These are phyloP conservation scores for Zoanthus sansibaricus DNA, from an alignment of 92 coral and sea anemone species.

Conservation along the genomic window DNA sequence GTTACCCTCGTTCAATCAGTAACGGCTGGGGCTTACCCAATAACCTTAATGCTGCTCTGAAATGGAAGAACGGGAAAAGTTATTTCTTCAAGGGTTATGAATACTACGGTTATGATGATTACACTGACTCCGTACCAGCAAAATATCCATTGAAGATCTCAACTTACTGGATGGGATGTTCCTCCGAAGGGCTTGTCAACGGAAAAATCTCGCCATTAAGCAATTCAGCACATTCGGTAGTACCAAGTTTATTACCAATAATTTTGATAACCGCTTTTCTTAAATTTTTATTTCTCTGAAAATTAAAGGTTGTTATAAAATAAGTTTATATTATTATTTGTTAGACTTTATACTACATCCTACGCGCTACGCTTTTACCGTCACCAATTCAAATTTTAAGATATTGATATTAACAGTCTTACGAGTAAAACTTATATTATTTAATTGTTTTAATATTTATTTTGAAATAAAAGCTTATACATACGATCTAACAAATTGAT, in stretches of 20 bases:
- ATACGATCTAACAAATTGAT: too few relatives aligned
- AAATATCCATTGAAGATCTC: constrained; percentile 38
- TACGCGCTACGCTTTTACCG: too few relatives aligned
- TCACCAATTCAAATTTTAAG: too few relatives aligned
- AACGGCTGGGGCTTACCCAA: constrained; percentile 64
- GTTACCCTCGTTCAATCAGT: constrained; percentile 58
- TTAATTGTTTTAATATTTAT: too few relatives aligned
- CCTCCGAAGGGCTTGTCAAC: constrained; percentile 17
- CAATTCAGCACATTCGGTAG: neutral
- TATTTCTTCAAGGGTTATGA: constrained; percentile 85
- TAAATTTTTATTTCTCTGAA: constrained; percentile 12
- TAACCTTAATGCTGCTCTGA: constrained; percentile 80
- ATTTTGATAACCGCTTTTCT: neutral
- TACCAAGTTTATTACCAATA: constrained; percentile 19
- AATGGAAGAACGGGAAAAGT: constrained; percentile 80
- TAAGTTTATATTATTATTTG: too few relatives aligned
- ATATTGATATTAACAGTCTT: too few relatives aligned
- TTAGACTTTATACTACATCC: too few relatives aligned
- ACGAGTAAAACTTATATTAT: too few relatives aligned
- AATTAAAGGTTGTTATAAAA: neutral
- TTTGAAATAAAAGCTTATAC: too few relatives aligned
- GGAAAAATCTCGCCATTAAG: constrained; percentile 21
- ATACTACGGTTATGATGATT: constrained; percentile 80
- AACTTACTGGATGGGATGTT: constrained; percentile 64
- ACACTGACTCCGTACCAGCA: constrained; percentile 15